phyloP scores from a whole-genome alignment of 2,797 vertebrate species.

The Silurus aristotelis region DNA sequence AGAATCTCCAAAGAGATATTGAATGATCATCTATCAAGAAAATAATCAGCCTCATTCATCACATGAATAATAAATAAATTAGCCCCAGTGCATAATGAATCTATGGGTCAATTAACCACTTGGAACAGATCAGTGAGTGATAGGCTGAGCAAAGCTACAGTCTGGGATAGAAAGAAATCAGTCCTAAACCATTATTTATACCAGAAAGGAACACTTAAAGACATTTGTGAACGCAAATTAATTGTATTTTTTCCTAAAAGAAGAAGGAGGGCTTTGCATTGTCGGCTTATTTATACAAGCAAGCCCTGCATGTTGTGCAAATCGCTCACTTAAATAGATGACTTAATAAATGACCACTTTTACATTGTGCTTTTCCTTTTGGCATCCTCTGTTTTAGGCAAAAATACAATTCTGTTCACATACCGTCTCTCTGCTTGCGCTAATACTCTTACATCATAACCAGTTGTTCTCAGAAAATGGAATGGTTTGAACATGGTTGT shows the following conservation, averaged over 20 bases:
- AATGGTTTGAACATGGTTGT: background rate
- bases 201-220: background rate
- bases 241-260: background rate
- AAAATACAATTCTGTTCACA: background rate
- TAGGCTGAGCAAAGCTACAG: background rate
- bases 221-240: background rate
- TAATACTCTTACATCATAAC: background rate
- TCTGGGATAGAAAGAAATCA: background rate
- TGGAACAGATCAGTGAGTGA: background rate
- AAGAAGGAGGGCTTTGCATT: background rate
- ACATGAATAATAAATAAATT: background rate
- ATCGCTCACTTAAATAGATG: slow-evolving; percentile 6
- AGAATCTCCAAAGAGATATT: background rate
- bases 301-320: background rate
- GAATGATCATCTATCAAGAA: background rate
- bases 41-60: background rate
- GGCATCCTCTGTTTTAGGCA: background rate
- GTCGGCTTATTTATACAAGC: slow-evolving; percentile 9
- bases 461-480: background rate
- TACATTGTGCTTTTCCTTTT: background rate
- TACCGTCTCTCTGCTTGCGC: background rate
- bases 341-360: background rate
- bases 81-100: background rate
- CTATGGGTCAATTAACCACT: background rate
- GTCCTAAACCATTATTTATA: background rate